A percentile compares a stretch with the other conserved stretches of the same genome.
Conservation (phyloP, 2,888 invertebrate species). For the Aricia artaxerxes region DNA sequence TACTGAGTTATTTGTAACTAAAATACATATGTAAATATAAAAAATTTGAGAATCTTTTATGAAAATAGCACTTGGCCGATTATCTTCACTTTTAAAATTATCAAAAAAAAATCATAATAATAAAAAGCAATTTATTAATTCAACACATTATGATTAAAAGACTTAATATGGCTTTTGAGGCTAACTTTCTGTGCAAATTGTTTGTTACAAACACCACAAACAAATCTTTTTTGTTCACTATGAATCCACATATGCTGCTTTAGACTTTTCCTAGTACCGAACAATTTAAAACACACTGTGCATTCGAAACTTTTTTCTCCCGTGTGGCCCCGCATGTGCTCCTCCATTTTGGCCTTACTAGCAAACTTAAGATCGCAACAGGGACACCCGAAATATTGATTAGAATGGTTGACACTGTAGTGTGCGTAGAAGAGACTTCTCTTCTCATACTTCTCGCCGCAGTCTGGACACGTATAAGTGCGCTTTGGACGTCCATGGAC, state of each 20-base stretch:
- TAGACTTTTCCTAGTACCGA: constrained; percentile 71
- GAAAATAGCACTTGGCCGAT: too few relatives aligned
- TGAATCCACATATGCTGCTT: constrained; percentile 70
- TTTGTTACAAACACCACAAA: constrained; percentile 60
- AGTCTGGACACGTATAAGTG: constrained; percentile 61
- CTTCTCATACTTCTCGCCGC: constrained; percentile 51
- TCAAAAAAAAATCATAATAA: too few relatives aligned
- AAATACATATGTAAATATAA: too few relatives aligned
- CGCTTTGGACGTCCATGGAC: constrained; percentile 52
- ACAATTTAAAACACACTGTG: constrained; percentile 69
- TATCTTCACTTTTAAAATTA: too few relatives aligned
- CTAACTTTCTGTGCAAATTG: constrained; percentile 68
- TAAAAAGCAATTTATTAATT: not conserved
- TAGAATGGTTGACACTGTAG: constrained; percentile 59
- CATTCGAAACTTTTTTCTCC: constrained; percentile 71
- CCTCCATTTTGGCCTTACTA: constrained; percentile 53
- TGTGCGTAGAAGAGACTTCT: constrained; percentile 62
- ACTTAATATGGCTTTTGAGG: constrained; percentile 59
- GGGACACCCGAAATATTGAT: constrained; percentile 56
- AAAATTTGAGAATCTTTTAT: too few relatives aligned
- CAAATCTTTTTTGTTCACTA: constrained; percentile 60
- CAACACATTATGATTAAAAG: constrained; percentile 51
- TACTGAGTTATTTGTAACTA: too few relatives aligned
- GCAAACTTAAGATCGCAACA: constrained; percentile 61
- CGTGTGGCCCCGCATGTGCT: constrained; percentile 73